phyloP scores from a whole-genome alignment of 2,113 vertebrate genomes.

The Rattus rattus region DNA sequence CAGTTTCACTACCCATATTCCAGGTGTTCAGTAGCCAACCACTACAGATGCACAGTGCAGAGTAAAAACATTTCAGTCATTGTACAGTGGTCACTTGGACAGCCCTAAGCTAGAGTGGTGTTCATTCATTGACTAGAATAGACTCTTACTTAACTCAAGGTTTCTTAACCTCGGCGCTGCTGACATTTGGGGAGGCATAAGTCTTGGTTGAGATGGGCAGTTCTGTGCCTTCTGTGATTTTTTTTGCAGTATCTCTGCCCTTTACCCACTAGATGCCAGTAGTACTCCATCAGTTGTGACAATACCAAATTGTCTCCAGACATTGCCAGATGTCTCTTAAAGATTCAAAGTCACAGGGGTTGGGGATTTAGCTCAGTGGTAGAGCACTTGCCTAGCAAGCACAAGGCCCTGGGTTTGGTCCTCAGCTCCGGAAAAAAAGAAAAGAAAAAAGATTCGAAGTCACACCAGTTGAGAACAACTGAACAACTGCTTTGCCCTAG shows the following conservation, averaged over 20 bases:
- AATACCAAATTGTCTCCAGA: conserved; percentile 15
- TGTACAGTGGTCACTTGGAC: neutral
- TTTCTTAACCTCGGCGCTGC: neutral
- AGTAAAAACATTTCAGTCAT: neutral
- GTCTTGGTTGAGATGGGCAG: neutral
- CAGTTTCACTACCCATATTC: neutral
- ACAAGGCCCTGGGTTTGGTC: no score
- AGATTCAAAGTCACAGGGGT: neutral
- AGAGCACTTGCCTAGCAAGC: no score
- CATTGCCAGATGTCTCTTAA: neutral
- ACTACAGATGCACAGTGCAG: neutral
- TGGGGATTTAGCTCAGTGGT: no score
- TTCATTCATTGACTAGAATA: conserved; percentile 23
- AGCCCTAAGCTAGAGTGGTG: neutral
- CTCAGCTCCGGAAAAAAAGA: no score
- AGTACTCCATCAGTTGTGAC: conserved; percentile 7
- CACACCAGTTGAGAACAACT: neutral
- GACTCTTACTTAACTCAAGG: neutral
- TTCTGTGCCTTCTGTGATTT: neutral
- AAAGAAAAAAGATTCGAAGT: neutral
- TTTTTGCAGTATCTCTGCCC: neutral
- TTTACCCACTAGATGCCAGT: conserved; percentile 39
- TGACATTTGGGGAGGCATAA: neutral
- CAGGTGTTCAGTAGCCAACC: neutral
- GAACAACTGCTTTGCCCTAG: neutral